Conservation (phyloP, 2,797 vertebrate species). For the Liparis tanakae region DNA sequence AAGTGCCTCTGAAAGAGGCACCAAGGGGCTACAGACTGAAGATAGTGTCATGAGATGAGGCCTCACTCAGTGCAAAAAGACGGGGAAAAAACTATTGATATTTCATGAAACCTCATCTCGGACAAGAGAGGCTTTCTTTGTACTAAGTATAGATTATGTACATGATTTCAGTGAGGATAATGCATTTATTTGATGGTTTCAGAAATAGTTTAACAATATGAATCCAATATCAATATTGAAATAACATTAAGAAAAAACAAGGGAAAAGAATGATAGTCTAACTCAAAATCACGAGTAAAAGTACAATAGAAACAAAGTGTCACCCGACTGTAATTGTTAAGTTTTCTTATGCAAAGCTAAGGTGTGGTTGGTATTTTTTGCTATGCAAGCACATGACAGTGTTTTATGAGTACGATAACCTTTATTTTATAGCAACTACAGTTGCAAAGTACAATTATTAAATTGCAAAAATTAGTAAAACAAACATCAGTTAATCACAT, state of each 20-base stretch:
- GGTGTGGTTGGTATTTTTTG: background rate
- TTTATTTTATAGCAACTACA: background rate
- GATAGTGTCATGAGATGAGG: conserved; percentile 25
- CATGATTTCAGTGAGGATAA: background rate
- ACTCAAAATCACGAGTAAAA: background rate
- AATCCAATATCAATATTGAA: background rate
- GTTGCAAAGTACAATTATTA: background rate
- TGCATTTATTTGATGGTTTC: background rate
- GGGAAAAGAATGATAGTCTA: background rate
- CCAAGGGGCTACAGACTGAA: conserved; percentile 4
- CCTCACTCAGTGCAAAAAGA: conserved; percentile 13
- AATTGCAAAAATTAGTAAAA: no score
- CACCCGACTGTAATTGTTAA: background rate
- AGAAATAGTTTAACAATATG: background rate
- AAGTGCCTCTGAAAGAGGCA: background rate
- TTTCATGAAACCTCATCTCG: no score
- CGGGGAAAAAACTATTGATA: background rate
- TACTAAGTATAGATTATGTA: background rate
- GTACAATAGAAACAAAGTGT: background rate
- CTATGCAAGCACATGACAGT: background rate
- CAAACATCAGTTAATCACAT: background rate
- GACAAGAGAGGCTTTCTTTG: background rate
- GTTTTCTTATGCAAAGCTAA: no score
- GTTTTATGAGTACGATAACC: background rate
- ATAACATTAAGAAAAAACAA: background rate